These are phyloP conservation scores for Tiliacea aurago DNA, from an alignment of 2,888 invertebrate genomes.

Conservation along the genomic window DNA sequence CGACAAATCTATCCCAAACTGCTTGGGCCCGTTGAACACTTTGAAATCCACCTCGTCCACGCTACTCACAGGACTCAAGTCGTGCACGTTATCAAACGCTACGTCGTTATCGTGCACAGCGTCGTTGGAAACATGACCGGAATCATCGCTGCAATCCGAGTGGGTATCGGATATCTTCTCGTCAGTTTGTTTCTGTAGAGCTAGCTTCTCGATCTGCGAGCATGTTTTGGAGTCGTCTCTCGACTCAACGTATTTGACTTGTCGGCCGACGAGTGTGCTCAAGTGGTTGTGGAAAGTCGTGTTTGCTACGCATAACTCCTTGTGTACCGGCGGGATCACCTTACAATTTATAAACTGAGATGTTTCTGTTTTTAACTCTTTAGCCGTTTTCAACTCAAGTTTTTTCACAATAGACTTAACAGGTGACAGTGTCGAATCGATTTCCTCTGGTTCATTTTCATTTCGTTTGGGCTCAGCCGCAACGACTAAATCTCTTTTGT, in stretches of 20 bases:
- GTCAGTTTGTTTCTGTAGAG: constrained; percentile 83
- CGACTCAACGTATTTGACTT: constrained; percentile 86
- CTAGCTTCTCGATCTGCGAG: constrained; percentile 81
- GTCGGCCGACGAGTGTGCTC: constrained; percentile 89
- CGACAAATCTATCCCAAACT: constrained; percentile 83
- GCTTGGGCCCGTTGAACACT: constrained; percentile 81
- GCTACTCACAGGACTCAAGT: constrained; percentile 75
- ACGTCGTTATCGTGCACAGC: constrained; percentile 93
- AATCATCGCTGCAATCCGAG: constrained; percentile 95
- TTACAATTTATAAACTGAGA: constrained; percentile 86
- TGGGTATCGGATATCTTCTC: constrained; percentile 91
- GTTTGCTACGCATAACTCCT: constrained; percentile 87
- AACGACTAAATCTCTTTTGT: constrained; percentile 83
- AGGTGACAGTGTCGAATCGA: constrained; percentile 85
- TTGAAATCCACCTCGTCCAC: constrained; percentile 85
- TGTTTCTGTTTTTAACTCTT: constrained; percentile 83
- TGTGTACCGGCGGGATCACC: constrained; percentile 87
- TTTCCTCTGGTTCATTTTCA: constrained; percentile 80
- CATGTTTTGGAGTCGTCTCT: constrained; percentile 84
- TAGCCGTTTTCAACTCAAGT: constrained; percentile 86
- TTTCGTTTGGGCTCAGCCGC: constrained; percentile 79
- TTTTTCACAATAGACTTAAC: constrained; percentile 89
- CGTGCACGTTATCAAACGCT: constrained; percentile 81
- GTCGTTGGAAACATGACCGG: constrained; percentile 95
- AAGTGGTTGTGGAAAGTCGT: constrained; percentile 88